Percentiles rank a stretch among this genome's conserved stretches.
Conservation (phyloP, 1,140 invertebrate species). For the Sycophaga agraensis region DNA sequence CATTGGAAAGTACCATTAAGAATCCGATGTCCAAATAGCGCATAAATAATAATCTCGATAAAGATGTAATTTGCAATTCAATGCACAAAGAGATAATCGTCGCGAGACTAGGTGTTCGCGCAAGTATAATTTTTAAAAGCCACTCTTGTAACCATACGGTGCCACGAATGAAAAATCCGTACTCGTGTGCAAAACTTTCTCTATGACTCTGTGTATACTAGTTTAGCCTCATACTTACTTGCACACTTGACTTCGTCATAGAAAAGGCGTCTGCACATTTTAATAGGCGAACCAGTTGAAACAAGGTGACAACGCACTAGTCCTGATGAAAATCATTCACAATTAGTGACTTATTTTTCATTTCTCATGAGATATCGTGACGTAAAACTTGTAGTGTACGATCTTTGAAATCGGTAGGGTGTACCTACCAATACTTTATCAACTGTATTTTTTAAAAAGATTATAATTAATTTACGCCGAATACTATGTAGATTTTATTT, state of each 20-base stretch:
- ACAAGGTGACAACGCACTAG: conserved; percentile 14
- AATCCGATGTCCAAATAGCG: conserved; percentile 1
- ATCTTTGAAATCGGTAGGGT: too few species aligned
- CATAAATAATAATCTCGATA: conserved; percentile 15
- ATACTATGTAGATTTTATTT: too few species aligned
- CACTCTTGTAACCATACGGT: neutral
- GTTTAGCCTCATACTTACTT: neutral
- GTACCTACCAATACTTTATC: too few species aligned
- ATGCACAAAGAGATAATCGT: conserved; percentile 5
- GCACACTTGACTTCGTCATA: neutral
- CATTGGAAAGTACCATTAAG: conserved; percentile 1
- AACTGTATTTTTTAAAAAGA: too few species aligned
- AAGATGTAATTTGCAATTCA: conserved; percentile 19
- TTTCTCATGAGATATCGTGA: too few species aligned
- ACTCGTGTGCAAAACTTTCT: conserved; percentile 20
- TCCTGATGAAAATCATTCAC: too few species aligned
- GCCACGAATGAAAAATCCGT: neutral
- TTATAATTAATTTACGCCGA: too few species aligned
- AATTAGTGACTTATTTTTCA: too few species aligned
- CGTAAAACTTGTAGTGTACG: too few species aligned
- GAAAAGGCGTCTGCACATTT: neutral
- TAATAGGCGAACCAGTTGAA: neutral
- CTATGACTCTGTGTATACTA: conserved; percentile 5
- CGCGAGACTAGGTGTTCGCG: neutral
- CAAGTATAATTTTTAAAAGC: neutral